Percentiles rank a stretch among this genome's conserved stretches.
Evolutionary conservation across 1,140 invertebrate genomes (phyloP).

Genomic region (Trachymyrmex septentrionalis): DNA sequence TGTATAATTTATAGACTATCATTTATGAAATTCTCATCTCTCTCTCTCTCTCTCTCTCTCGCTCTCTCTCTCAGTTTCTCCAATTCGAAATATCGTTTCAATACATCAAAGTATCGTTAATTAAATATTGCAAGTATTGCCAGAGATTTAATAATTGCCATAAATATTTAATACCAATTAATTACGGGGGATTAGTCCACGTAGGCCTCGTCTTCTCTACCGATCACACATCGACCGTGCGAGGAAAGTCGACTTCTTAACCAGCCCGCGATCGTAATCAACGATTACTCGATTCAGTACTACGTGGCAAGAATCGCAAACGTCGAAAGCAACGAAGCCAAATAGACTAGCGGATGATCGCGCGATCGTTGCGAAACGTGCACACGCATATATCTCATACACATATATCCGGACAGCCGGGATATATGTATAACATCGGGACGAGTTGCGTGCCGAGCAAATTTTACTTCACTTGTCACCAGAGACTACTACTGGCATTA

Average conservation of each 20-base stretch:
- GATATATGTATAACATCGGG: not conserved
- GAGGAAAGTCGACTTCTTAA: conserved; percentile 48
- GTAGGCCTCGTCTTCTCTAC: not conserved
- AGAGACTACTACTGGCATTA: not conserved
- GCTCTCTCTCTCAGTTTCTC: not conserved
- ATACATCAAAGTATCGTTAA: not conserved
- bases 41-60: not conserved
- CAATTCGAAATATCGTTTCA: not conserved
- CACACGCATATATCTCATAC: not conserved
- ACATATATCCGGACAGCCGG: conserved; percentile 3
- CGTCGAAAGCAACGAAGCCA: conserved; percentile 19
- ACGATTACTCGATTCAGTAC: conserved; percentile 45
- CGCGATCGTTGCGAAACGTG: conserved; percentile 45
- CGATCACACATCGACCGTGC: not conserved
- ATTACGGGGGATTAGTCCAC: conserved; percentile 27
- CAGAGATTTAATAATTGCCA: not conserved
- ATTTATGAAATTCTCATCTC: conserved; percentile 16
- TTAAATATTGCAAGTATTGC: not conserved
- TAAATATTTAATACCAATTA: conserved; percentile 42
- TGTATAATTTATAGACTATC: conserved; percentile 9
- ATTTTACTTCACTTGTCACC: conserved; percentile 51
- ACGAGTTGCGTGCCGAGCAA: conserved; percentile 26
- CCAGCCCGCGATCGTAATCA: conserved; percentile 49
- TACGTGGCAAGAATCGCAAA: conserved; percentile 48
- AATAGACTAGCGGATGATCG: conserved; percentile 34